A percentile compares a stretch with the other conserved stretches of the same genome.
These are phyloP conservation scores for Hydrocynus forskahlii DNA, from an alignment of 2,797 vertebrate genomes.

Conservation along the genomic window DNA sequence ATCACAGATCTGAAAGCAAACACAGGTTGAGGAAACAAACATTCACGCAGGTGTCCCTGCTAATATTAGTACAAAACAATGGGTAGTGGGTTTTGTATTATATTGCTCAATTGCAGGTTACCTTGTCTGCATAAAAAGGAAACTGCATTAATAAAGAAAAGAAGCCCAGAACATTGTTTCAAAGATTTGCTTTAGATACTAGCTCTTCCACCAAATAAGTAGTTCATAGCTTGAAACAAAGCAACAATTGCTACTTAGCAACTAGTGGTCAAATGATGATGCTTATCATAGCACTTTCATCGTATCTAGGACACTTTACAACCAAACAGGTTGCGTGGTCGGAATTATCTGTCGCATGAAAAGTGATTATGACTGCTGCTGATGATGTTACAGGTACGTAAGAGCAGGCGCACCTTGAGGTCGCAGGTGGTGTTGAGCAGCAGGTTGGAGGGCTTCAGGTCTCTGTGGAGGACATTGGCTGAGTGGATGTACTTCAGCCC, in stretches of 20 bases:
- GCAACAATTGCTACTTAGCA: background rate
- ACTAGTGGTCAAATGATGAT: background rate
- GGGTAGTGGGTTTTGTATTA: background rate
- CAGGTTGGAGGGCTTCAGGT: slow-evolving; percentile 94
- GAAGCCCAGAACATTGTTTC: too few species aligned
- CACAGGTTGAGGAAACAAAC: background rate
- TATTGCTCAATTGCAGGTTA: background rate
- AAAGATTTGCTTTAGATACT: background rate
- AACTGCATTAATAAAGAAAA: too few species aligned
- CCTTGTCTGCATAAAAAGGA: too few species aligned
- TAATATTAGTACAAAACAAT: too few species aligned
- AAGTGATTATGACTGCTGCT: too few species aligned
- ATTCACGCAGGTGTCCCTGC: background rate
- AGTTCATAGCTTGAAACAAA: background rate
- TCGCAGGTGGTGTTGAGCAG: slow-evolving; percentile 96
- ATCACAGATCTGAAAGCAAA: slow-evolving; percentile 85
- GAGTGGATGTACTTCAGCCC: slow-evolving; percentile 97
- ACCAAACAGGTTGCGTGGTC: background rate
- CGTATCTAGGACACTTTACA: background rate
- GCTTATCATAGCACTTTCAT: background rate
- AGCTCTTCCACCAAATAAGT: background rate
- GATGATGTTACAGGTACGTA: too few species aligned
- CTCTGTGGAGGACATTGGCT: slow-evolving; percentile 93
- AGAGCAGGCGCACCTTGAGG: slow-evolving; percentile 82
- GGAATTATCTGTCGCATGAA: background rate